A percentile compares a stretch with the other conserved stretches of the same genome.
phyloP scores from a whole-genome alignment of 1,140 invertebrate species.

The Macrotrachela quadricornifera region DNA sequence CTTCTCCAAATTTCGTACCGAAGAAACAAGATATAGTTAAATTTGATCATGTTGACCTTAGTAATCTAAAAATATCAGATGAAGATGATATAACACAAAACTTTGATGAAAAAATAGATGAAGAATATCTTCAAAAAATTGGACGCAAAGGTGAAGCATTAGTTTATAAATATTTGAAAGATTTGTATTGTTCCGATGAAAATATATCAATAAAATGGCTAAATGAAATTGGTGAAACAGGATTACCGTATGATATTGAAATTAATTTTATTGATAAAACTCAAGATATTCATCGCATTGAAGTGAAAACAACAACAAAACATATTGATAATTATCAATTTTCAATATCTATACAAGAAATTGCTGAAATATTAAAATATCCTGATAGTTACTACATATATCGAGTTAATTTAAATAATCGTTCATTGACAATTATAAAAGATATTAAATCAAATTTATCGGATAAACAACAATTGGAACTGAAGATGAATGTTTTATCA shows the following conservation, averaged over 20 bases:
- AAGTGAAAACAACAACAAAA: conserved; percentile 3
- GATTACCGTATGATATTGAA: conserved; percentile 2
- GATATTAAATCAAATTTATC: no score
- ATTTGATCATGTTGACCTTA: no score
- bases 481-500: no score
- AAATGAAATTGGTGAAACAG: neutral
- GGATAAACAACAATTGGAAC: no score
- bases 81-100: no score
- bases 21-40: no score
- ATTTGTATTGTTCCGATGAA: neutral
- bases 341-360: neutral
- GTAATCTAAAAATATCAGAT: no score
- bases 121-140: neutral
- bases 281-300: neutral
- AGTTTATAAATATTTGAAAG: neutral
- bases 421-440: no score
- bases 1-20: no score
- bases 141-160: neutral
- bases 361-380: neutral
- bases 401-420: no score
- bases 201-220: conserved; percentile 1
- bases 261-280: neutral
- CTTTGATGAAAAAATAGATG: neutral
- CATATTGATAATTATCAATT: neutral
- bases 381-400: neutral